Evolutionary conservation across 2,797 vertebrate species (phyloP), one percentile per base, ranked within the genome.

Genomic region (Triplophysa bombifrons): DNA sequence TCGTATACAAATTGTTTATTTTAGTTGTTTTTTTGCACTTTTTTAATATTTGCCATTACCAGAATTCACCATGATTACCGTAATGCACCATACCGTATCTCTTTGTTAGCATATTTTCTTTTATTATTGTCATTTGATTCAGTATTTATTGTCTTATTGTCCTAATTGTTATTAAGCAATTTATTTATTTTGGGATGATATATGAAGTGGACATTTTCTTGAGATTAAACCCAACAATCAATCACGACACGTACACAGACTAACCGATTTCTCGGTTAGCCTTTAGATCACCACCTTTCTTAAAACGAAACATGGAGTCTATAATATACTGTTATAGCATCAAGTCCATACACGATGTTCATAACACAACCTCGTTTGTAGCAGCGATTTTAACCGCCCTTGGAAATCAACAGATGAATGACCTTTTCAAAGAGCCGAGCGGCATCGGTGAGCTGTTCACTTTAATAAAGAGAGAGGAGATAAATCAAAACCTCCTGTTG

Each of bases 291-390:
- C 63, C 63, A n/a, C 38, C 63, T 16, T 44, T 56, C 34, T 46
- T 3, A 2, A 55, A 67, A 44, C 19, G 50, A 55, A 66, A 56
- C 63, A n/a, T 4, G 0, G 48, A 25, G 50, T 27, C 50, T 46
- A 1, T 76, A 55, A 76, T 27, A 6, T 16, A 27, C 34, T 4
- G 63, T 27, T 27, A 14, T 27, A 27, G 48, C 14, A 0, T 20
- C 1, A n/a, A 41, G n/a, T 75, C 17, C 41, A 7, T 56, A 60
- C 25, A 13, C 13, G 22, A 50, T 19, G 2, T 3, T 73, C 63
- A 76, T 76, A 67, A 76, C 25, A 25, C 34, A 44, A 77, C 75
- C 75, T 77, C 27, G 25, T 61, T 61, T 69, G 75, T 69, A 13
- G 66, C 41, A 16, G 41, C 20, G 66, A 50, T 77, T 67, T 60